These are phyloP conservation scores for Acanthosoma haemorrhoidale DNA, from an alignment of 2,888 invertebrate genomes.

Conservation along the genomic window DNA sequence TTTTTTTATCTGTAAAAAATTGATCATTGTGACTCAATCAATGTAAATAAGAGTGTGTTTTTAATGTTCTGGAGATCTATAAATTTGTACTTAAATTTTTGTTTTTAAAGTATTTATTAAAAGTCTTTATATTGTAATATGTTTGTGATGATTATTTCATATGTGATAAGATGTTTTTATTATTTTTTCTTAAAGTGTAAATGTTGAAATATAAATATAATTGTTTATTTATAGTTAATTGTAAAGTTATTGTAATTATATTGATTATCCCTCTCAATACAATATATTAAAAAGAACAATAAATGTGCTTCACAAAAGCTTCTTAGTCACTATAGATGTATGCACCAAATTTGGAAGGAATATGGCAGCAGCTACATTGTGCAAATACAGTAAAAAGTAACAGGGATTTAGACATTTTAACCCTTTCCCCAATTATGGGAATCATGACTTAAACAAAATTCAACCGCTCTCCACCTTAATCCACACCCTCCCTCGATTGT, in stretches of 20 bases:
- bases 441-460: too few species aligned
- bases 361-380: too few species aligned
- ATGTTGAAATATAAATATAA: slow-evolving; percentile 10
- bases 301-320: too few species aligned
- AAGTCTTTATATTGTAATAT: neutral
- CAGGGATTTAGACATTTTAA: too few species aligned
- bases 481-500: too few species aligned
- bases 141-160: slow-evolving; percentile 5
- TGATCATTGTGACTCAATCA: too few species aligned
- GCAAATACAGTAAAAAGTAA: too few species aligned
- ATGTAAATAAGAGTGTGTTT: too few species aligned
- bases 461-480: too few species aligned
- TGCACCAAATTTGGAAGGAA: neutral
- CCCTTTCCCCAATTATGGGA: too few species aligned
- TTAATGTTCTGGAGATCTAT: neutral
- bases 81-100: slow-evolving; percentile 1
- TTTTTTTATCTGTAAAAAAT: too few species aligned
- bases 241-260: neutral
- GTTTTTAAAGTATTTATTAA: slow-evolving; percentile 12
- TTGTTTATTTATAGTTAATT: slow-evolving; percentile 4
- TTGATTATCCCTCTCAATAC: neutral
- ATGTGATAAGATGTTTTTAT: slow-evolving; percentile 6
- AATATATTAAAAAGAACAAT: neutral
- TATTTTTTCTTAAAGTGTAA: neutral
- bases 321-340: neutral